Base-by-base conservation (phyloP, 2,888 invertebrate species). In the Opisthograptis luteolata region DNA sequence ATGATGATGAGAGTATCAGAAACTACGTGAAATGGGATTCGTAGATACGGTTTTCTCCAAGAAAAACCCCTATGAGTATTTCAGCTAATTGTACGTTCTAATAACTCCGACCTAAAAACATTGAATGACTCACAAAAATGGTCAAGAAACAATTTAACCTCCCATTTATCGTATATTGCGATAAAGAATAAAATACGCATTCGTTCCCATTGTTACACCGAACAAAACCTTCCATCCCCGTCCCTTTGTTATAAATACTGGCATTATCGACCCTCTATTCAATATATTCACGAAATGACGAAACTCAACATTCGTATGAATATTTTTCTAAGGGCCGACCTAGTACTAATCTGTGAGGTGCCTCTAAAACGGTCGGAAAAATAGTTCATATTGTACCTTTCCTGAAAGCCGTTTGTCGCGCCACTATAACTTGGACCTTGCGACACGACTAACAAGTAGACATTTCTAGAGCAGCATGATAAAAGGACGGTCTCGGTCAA, bases 351-450 rank as follows among this genome's bases (percentile, higher is more conserved):
- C 71, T 79, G 70, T 64, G 62, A 71, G 68, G 60, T 58, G 68
- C 68, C 68, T 76, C 78, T 76, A 78, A 81, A 81, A 76, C 73
- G 74, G 57, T 65, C 67, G 58, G 62, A 67, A 70, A 84, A 84
- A 76, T 83, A 78, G 83, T 82, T 82, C 83, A 72, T 71, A 58
- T 68, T 69, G 69, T 76, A 77, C 81, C 76, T 78, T 79, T 70
- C 68, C 68, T 73, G 71, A 76, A 77, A 74, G 78, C 76, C 50
- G 55, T 58, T 58, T 66, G 66, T 60, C 35, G 44, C 36, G 31
- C 76, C 79, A 72, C 30, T 45, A 7, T 65, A 66, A 3, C 14
- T 17, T 51, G 76, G 69, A 39, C 74, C 59, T 15, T 39, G 35
- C 30, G 28, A 14, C 24, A n/a, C n/a, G 24, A 9, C 37, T 34